These are phyloP conservation scores for Vanessa tameamea DNA, from an alignment of 1,140 invertebrate genomes.

Conservation along the genomic window DNA sequence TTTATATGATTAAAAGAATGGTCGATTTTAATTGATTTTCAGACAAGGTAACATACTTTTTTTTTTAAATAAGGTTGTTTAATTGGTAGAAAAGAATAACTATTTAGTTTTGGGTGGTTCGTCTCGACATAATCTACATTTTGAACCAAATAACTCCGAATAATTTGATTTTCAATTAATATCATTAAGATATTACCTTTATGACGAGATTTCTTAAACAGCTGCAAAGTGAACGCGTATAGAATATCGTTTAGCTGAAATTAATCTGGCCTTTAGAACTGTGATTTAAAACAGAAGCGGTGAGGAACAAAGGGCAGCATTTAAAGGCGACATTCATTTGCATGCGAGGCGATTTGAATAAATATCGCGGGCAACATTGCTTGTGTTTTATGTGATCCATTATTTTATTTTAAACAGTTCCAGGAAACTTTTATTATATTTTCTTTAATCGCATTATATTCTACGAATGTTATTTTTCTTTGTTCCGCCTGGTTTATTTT, in stretches of 20 bases:
- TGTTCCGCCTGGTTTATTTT: neutral
- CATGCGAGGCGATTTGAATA: constrained; percentile 68
- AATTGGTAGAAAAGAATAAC: too few species aligned
- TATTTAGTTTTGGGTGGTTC: too few species aligned
- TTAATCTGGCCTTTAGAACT: constrained; percentile 63
- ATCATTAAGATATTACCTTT: neutral
- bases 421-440: constrained; percentile 41
- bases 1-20: too few species aligned
- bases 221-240: neutral
- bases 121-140: too few species aligned
- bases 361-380: constrained; percentile 49
- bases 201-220: neutral
- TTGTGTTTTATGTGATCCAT: constrained; percentile 54
- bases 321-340: constrained; percentile 69
- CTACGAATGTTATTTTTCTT: constrained; percentile 4
- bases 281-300: constrained; percentile 61
- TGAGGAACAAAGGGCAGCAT: constrained; percentile 36
- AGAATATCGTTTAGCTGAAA: constrained; percentile 38
- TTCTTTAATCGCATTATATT: constrained; percentile 7
- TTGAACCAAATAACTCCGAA: too few species aligned
- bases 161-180: too few species aligned
- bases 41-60: too few species aligned
- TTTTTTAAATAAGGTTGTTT: too few species aligned
- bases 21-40: too few species aligned
- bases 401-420: constrained; percentile 36